These are phyloP conservation scores for Nasonovia ribisnigri DNA, from an alignment of 2,888 invertebrate genomes.

Conservation along the genomic window DNA sequence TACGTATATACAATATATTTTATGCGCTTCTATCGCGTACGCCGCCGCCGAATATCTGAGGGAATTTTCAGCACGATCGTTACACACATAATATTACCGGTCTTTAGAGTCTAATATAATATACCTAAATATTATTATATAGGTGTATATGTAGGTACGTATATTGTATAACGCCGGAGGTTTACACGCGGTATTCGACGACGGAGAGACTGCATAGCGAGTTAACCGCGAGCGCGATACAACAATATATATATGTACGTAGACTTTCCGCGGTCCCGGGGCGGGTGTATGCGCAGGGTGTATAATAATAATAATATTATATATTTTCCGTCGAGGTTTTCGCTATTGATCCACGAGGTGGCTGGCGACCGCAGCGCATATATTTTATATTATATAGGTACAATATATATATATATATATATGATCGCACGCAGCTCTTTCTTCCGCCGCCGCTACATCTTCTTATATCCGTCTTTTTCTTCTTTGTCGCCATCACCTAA, in stretches of 20 bases:
- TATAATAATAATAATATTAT: conserved; percentile 10
- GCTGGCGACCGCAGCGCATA: conserved; percentile 46
- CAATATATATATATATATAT: neutral
- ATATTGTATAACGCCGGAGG: neutral
- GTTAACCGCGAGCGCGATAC: neutral
- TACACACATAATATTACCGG: no score
- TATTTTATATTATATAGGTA: neutral
- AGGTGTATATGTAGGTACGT: no score
- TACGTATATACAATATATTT: no score
- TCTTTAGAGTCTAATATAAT: no score
- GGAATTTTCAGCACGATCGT: no score
- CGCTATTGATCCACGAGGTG: conserved; percentile 55
- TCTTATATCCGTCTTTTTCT: neutral
- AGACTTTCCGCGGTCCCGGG: neutral
- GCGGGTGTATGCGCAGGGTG: neutral
- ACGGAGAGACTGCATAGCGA: neutral
- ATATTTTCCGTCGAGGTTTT: conserved; percentile 46
- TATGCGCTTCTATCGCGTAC: no score
- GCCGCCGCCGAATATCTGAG: no score
- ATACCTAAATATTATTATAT: no score
- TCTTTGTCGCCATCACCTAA: neutral
- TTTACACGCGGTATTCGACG: neutral
- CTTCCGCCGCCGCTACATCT: neutral
- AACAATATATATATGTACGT: neutral
- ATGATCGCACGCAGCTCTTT: neutral